Percentiles rank a stretch among this genome's conserved stretches.
Evolutionary conservation across 1,140 invertebrate species (phyloP).

Genomic region (Diorhabda sublineata): DNA sequence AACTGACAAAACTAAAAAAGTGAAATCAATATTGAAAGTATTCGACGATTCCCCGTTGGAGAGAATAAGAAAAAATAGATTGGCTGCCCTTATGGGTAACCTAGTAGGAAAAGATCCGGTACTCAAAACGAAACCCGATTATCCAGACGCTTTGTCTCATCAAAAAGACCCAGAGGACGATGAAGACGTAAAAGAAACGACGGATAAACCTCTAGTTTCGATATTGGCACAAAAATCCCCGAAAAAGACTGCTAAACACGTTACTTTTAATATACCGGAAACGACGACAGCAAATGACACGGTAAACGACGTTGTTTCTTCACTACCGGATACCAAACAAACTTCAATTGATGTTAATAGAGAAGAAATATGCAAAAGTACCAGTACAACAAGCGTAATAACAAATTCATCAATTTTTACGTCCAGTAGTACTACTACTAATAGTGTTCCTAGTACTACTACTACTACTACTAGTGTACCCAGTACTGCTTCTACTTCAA

Average conservation of each 20-base stretch:
- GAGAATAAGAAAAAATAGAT: constrained; percentile 33
- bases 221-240: constrained; percentile 33
- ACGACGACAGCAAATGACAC: background rate
- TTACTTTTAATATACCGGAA: constrained; percentile 31
- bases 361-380: no score
- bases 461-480: background rate
- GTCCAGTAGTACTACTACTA: no score
- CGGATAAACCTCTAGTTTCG: constrained; percentile 27
- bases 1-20: constrained; percentile 12
- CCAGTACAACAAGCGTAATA: no score
- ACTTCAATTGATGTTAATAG: no score
- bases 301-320: no score
- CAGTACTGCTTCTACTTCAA: background rate
- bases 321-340: no score
- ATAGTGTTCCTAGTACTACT: no score
- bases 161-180: background rate
- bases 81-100: constrained; percentile 33
- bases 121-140: constrained; percentile 13
- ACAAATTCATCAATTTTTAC: no score
- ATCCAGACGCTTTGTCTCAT: constrained; percentile 4
- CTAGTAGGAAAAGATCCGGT: constrained; percentile 30
- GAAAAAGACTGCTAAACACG: constrained; percentile 35
- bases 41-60: constrained; percentile 38
- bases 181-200: constrained; percentile 1
- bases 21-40: constrained; percentile 26